A percentile compares a stretch with the other conserved stretches of the same genome.
phyloP scores from a whole-genome alignment of 2,888 invertebrate species.

The Cephus rjabovi region DNA sequence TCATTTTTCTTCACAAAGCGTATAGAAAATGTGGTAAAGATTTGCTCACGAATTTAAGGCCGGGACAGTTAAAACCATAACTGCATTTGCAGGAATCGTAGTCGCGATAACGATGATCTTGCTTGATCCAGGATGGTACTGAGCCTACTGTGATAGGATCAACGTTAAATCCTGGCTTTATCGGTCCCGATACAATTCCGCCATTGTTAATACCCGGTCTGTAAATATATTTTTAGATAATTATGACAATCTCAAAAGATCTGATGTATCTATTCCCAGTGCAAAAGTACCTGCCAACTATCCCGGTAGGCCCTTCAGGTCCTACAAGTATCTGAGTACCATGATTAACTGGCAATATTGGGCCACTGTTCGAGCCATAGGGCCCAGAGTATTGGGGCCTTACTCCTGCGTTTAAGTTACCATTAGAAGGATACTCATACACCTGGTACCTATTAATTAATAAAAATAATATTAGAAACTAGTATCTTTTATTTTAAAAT shows the following conservation, averaged over 20 bases:
- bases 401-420: slow-evolving; percentile 6
- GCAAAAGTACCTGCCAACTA: slow-evolving; percentile 61
- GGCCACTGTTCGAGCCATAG: slow-evolving; percentile 54
- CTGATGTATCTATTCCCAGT: background rate
- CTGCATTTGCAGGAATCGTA: slow-evolving; percentile 69
- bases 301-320: slow-evolving; percentile 70
- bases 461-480: background rate
- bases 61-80: slow-evolving; percentile 71
- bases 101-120: slow-evolving; percentile 47
- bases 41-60: slow-evolving; percentile 68
- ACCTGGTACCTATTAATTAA: slow-evolving; percentile 34
- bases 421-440: slow-evolving; percentile 28
- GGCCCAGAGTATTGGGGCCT: slow-evolving; percentile 45
- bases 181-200: slow-evolving; percentile 6
- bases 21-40: background rate
- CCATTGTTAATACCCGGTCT: background rate
- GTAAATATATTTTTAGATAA: background rate
- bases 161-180: slow-evolving; percentile 14
- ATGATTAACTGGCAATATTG: slow-evolving; percentile 37
- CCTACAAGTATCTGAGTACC: slow-evolving; percentile 62
- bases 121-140: slow-evolving; percentile 63
- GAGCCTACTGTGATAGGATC: slow-evolving; percentile 60
- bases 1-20: background rate
- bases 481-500: background rate
- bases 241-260: slow-evolving; percentile 20